phyloP scores from a whole-genome alignment of 2,797 vertebrate species.

The Cyclopterus lumpus region DNA sequence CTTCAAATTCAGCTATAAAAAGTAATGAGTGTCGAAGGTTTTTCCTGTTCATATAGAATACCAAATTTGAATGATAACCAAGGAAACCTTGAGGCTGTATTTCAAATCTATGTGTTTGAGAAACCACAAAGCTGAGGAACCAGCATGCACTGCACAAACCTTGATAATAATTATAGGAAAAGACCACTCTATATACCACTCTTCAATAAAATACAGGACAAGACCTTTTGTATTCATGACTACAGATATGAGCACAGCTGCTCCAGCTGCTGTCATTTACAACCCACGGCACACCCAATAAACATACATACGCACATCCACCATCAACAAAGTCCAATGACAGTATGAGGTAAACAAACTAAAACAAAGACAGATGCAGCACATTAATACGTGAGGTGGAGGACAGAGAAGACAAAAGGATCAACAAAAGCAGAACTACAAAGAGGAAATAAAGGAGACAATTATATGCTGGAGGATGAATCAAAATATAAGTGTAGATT shows the following conservation, averaged over 20 bases:
- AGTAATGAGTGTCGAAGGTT: constrained; percentile 34
- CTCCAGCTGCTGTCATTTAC: constrained; percentile 18
- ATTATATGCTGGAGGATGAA: constrained; percentile 4
- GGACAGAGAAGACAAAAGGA: neutral
- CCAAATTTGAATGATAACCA: constrained; percentile 34
- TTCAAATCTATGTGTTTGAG: constrained; percentile 35
- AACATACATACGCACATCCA: neutral
- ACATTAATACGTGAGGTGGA: constrained; percentile 2
- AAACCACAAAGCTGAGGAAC: constrained; percentile 8
- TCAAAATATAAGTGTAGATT: constrained; percentile 6
- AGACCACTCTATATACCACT: neutral
- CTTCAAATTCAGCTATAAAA: constrained; percentile 39
- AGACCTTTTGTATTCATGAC: constrained; percentile 22
- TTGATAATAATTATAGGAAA: neutral
- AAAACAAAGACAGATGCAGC: neutral
- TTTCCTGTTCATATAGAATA: constrained; percentile 40
- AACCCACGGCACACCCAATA: neutral
- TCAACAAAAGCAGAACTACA: neutral
- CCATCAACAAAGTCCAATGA: neutral
- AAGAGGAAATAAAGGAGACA: constrained; percentile 1
- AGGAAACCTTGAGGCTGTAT: constrained; percentile 10
- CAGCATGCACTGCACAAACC: neutral
- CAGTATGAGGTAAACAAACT: neutral
- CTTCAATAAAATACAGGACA: neutral
- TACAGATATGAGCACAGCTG: constrained; percentile 20